phyloP scores from a whole-genome alignment of 2,113 vertebrate genomes.

The Oceanites oceanicus region DNA sequence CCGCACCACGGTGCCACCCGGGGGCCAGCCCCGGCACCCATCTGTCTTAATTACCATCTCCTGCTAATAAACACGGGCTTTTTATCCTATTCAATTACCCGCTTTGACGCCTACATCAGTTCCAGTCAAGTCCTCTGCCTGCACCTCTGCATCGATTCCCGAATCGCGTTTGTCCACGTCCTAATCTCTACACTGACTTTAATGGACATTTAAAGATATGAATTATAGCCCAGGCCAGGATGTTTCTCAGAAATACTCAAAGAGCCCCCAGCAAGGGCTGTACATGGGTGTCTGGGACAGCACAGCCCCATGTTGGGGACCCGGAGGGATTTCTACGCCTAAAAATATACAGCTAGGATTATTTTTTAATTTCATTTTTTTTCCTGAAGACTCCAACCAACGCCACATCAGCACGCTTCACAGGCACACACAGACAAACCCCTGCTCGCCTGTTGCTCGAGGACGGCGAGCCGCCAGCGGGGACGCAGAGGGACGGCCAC shows the following conservation, averaged over 20 bases:
- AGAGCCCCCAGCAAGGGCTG: rapidly evolving
- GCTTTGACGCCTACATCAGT: neutral
- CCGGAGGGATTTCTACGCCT: neutral
- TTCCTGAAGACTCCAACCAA: neutral
- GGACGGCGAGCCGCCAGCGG: neutral
- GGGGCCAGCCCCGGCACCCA: rapidly evolving
- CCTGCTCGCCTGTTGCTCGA: rapidly evolving
- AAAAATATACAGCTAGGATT: neutral
- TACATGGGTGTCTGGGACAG: rapidly evolving
- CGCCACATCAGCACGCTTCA: rapidly evolving
- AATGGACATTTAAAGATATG: neutral
- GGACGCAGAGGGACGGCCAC: neutral
- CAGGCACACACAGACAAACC: neutral
- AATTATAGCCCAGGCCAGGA: rapidly evolving
- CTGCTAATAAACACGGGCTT: neutral
- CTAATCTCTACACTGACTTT: neutral
- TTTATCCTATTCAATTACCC: slow-evolving; percentile 9
- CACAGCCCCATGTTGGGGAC: rapidly evolving
- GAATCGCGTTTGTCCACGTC: neutral
- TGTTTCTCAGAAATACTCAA: neutral
- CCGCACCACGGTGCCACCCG: rapidly evolving
- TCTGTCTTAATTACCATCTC: neutral
- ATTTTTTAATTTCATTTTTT: rapidly evolving
- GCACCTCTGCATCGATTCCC: neutral
- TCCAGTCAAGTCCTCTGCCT: neutral